Percentiles rank a stretch among this genome's conserved stretches.
These are phyloP conservation scores for Proteles cristata DNA, from an alignment of 2,113 vertebrate genomes.

Conservation along the genomic window DNA sequence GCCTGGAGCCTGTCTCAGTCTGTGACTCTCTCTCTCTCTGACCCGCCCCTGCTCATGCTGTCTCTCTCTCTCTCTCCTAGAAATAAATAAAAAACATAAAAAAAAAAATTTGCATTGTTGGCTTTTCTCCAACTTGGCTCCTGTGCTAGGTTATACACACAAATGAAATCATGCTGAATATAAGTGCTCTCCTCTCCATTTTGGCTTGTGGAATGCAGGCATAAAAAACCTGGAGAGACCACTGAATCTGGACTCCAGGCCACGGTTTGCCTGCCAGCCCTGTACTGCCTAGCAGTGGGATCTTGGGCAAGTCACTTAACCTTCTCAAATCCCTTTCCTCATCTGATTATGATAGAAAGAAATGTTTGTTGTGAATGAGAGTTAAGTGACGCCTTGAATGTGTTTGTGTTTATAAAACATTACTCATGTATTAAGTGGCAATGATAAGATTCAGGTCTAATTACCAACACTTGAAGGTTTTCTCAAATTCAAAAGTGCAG, in stretches of 20 bases:
- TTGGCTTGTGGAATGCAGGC: conserved; percentile 29
- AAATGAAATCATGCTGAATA: conserved; percentile 35
- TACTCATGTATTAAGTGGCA: conserved; percentile 70
- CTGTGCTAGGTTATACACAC: neutral
- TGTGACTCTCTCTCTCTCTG: no score
- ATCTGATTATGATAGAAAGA: conserved; percentile 48
- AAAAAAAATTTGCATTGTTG: conserved; percentile 52
- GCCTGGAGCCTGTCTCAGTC: no score
- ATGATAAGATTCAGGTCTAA: conserved; percentile 71
- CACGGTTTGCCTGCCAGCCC: neutral
- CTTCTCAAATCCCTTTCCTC: conserved; percentile 16
- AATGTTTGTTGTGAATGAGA: conserved; percentile 71
- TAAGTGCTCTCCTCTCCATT: conserved; percentile 16
- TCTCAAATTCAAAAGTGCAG: conserved; percentile 55
- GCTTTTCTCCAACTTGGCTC: conserved; percentile 25
- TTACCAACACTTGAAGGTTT: conserved; percentile 68
- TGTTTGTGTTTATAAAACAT: conserved; percentile 77
- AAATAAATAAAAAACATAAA: no score
- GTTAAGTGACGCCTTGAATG: conserved; percentile 71
- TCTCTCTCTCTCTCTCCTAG: no score
- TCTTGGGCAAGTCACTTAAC: neutral
- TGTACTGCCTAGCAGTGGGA: neutral
- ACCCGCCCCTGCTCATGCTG: no score
- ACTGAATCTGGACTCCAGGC: neutral
- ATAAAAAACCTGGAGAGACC: conserved; percentile 31